These are phyloP conservation scores for Struthio camelus DNA, from an alignment of 2,113 vertebrate species.

Conservation along the genomic window DNA sequence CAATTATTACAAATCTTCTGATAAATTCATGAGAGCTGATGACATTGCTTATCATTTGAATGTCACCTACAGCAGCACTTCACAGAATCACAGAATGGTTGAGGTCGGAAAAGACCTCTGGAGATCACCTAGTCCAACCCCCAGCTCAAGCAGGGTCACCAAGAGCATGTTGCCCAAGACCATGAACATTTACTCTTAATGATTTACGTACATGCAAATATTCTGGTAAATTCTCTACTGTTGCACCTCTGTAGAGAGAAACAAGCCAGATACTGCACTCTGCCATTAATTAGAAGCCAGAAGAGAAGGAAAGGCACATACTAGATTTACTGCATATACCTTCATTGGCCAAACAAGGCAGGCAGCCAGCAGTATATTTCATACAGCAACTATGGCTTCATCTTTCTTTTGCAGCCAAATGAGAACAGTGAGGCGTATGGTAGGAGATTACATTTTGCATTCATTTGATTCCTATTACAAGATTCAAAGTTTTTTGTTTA, in stretches of 20 bases:
- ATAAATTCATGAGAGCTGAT: neutral
- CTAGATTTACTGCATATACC: neutral
- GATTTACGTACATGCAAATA: constrained; percentile 29
- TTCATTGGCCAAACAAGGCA: neutral
- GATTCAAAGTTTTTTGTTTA: constrained; percentile 50
- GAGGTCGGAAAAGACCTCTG: neutral
- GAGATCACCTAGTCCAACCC: neutral
- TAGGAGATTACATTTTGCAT: constrained; percentile 14
- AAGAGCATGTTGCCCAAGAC: no score
- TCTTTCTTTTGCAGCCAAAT: constrained; percentile 48
- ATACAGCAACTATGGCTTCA: neutral
- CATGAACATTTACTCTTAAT: neutral
- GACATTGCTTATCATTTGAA: neutral
- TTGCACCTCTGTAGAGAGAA: neutral
- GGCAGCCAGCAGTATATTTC: neutral
- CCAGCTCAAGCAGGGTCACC: neutral
- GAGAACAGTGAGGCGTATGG: neutral
- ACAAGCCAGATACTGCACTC: neutral
- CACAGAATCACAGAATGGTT: neutral
- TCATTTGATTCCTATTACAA: constrained; percentile 26
- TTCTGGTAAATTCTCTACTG: constrained; percentile 3
- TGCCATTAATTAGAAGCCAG: neutral
- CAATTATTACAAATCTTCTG: neutral
- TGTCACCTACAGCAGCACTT: constrained; percentile 5
- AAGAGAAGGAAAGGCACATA: neutral